Percentiles rank a stretch among this genome's conserved stretches.
These are phyloP conservation scores for Aldrovandia affinis DNA, from an alignment of 2,797 vertebrate genomes.

Conservation along the genomic window DNA sequence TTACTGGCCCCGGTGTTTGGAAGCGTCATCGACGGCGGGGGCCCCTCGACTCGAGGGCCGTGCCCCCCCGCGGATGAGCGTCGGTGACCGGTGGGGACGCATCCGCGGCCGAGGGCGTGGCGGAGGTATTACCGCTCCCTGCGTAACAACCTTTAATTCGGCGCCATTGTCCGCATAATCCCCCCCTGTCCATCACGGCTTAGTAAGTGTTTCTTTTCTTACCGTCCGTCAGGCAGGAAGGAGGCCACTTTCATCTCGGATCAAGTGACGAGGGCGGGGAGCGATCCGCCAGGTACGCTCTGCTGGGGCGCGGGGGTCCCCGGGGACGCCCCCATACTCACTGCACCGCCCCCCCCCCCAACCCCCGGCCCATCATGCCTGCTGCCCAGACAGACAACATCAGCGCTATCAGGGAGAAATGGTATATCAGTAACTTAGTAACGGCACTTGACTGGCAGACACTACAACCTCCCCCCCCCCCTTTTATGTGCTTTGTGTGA, in stretches of 20 bases:
- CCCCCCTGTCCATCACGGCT: constrained; percentile 45
- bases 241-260: constrained; percentile 68
- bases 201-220: constrained; percentile 48
- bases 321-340: neutral
- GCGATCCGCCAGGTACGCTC: constrained; percentile 43
- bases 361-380: neutral
- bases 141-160: constrained; percentile 51
- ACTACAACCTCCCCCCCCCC: too few species aligned
- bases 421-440: constrained; percentile 30
- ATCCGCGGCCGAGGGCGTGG: constrained; percentile 32
- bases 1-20: neutral
- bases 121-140: constrained; percentile 38
- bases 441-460: constrained; percentile 29
- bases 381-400: constrained; percentile 55
- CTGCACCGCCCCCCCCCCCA: neutral
- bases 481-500: too few species aligned
- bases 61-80: too few species aligned
- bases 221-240: constrained; percentile 44
- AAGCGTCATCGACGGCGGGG: too few species aligned
- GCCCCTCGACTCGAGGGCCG: too few species aligned
- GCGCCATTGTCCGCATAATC: constrained; percentile 52
- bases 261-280: constrained; percentile 58
- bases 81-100: neutral
- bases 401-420: constrained; percentile 46
- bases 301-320: neutral